Percentiles rank a stretch among this genome's conserved stretches.
Evolutionary conservation across 2,888 invertebrate genomes (phyloP).

Genomic region (Aelia acuminata): DNA sequence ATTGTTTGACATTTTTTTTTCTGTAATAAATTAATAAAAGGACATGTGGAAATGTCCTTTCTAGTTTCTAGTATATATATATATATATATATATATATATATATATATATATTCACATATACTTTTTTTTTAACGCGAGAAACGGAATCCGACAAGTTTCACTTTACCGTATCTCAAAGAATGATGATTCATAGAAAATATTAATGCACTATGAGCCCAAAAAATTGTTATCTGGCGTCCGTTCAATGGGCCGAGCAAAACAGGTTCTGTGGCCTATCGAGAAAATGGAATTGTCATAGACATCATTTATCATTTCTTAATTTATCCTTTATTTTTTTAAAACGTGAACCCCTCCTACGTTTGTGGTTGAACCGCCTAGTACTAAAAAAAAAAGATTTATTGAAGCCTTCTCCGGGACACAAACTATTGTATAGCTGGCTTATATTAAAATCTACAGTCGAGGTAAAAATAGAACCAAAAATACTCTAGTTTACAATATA

Average conservation of each 20-base stretch:
- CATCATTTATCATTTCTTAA: slow-evolving; percentile 9
- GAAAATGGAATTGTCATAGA: background rate
- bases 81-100: too few relatives aligned
- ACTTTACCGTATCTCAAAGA: background rate
- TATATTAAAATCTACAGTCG: background rate
- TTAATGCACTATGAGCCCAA: background rate
- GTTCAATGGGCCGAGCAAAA: background rate
- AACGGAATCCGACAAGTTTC: background rate
- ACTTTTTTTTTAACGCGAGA: too few relatives aligned
- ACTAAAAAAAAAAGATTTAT: background rate
- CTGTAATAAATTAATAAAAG: too few relatives aligned
- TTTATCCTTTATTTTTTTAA: too few relatives aligned
- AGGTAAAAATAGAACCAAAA: too few relatives aligned
- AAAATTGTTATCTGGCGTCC: background rate
- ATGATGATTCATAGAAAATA: background rate
- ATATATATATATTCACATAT: too few relatives aligned
- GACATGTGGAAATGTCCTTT: too few relatives aligned
- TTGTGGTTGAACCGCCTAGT: background rate
- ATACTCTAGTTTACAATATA: too few relatives aligned
- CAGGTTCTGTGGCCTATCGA: background rate
- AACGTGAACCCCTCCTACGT: background rate
- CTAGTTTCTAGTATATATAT: too few relatives aligned
- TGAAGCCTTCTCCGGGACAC: background rate
- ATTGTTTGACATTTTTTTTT: too few relatives aligned
- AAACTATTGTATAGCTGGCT: background rate